These are phyloP conservation scores for Petrophora chlorosata DNA, from an alignment of 2,888 invertebrate genomes.

Conservation along the genomic window DNA sequence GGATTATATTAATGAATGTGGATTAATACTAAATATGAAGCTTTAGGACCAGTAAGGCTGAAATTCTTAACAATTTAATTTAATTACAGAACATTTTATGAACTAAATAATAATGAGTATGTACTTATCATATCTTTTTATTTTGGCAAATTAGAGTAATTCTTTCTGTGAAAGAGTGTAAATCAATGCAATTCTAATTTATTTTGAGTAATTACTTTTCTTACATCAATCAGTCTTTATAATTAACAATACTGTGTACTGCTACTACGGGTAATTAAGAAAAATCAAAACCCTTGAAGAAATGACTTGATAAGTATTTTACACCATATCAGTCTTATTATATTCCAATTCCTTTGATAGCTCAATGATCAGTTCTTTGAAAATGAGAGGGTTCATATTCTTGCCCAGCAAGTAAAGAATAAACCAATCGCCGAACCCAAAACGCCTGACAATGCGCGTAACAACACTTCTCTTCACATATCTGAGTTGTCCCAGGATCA, in stretches of 20 bases:
- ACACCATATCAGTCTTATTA: conserved; percentile 59
- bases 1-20: too few relatives aligned
- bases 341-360: conserved; percentile 71
- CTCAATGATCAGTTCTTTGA: conserved; percentile 85
- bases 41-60: too few relatives aligned
- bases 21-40: too few relatives aligned
- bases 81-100: too few relatives aligned
- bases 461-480: conserved; percentile 79
- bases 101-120: too few relatives aligned
- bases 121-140: too few relatives aligned
- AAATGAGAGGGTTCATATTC: conserved; percentile 88
- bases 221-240: conserved; percentile 11
- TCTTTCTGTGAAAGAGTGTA: not conserved
- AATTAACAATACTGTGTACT: not conserved
- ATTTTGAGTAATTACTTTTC: conserved; percentile 7
- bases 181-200: conserved; percentile 1
- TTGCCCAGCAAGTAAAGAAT: conserved; percentile 89
- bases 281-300: not conserved
- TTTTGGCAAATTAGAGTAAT: too few relatives aligned
- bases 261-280: not conserved
- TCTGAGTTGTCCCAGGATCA: conserved; percentile 85
- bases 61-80: too few relatives aligned
- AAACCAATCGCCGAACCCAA: conserved; percentile 90
- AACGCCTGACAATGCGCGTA: conserved; percentile 75
- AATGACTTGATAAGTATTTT: conserved; percentile 24